Conservation (phyloP, 1,140 invertebrate species). For the Helicorthomorpha holstii region DNA sequence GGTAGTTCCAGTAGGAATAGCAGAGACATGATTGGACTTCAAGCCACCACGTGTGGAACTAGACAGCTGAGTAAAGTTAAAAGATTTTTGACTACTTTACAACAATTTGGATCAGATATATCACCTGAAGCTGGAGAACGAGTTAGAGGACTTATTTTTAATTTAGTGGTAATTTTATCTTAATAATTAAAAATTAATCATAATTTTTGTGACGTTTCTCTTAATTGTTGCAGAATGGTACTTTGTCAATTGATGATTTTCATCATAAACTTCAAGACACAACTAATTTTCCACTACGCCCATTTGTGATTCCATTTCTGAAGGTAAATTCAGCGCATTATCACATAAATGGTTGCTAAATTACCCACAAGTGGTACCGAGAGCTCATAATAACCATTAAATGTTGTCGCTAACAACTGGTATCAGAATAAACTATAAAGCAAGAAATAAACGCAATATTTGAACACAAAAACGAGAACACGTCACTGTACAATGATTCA, state of each 20-base stretch:
- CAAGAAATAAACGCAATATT: too few relatives aligned
- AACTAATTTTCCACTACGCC: conserved; percentile 82
- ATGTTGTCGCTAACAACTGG: too few relatives aligned
- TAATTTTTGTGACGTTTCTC: neutral
- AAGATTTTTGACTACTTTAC: conserved; percentile 71
- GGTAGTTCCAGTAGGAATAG: too few relatives aligned
- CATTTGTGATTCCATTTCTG: conserved; percentile 82
- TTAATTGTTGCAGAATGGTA: conserved; percentile 50
- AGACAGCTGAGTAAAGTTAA: conserved; percentile 49
- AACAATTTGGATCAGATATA: conserved; percentile 79
- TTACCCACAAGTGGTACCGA: too few relatives aligned
- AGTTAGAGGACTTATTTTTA: conserved; percentile 63
- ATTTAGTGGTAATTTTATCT: conserved; percentile 70
- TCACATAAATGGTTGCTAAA: too few relatives aligned
- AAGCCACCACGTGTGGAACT: conserved; percentile 10
- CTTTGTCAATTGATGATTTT: conserved; percentile 80
- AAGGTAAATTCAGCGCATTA: too few relatives aligned
- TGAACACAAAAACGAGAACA: too few relatives aligned
- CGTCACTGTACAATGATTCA: too few relatives aligned
- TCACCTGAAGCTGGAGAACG: conserved; percentile 70
- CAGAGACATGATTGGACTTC: too few relatives aligned
- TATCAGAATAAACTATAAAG: too few relatives aligned
- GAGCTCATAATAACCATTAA: too few relatives aligned
- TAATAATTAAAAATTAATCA: too few relatives aligned
- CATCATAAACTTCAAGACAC: conserved; percentile 79